A percentile compares a stretch with the other conserved stretches of the same genome.
phyloP scores from a whole-genome alignment of 2,797 vertebrate genomes.

The Acomys russatus region DNA sequence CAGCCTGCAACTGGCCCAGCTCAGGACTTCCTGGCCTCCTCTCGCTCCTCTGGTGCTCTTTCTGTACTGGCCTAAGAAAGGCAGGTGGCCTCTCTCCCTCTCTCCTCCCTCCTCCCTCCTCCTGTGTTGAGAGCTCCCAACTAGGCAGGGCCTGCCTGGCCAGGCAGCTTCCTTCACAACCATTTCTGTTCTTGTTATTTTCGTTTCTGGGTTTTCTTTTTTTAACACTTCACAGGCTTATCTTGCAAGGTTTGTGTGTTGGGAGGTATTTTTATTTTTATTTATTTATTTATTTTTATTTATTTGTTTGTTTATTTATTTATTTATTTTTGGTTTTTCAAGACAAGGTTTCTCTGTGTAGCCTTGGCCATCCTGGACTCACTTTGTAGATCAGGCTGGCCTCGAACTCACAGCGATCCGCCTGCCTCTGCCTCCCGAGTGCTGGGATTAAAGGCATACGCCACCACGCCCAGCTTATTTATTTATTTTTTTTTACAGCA shows the following conservation, averaged over 20 bases:
- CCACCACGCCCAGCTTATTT: too few relatives aligned
- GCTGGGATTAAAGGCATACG: too few relatives aligned
- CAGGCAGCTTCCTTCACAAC: slow-evolving; percentile 79
- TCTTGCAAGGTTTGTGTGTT: slow-evolving; percentile 57
- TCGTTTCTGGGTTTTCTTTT: slow-evolving; percentile 78
- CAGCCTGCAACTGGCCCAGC: slow-evolving; percentile 74
- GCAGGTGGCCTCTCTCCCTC: not conserved
- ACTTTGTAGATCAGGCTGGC: too few relatives aligned
- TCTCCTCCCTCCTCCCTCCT: slow-evolving; percentile 64
- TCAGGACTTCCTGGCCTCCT: slow-evolving; percentile 77
- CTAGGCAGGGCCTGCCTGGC: slow-evolving; percentile 79
- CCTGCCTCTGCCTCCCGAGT: too few relatives aligned
- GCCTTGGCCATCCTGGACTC: too few relatives aligned
- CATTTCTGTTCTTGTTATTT: slow-evolving; percentile 74
- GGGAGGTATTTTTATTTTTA: not conserved
- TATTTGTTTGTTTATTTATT: too few relatives aligned
- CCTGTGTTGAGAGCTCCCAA: slow-evolving; percentile 81
- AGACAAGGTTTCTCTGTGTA: too few relatives aligned
- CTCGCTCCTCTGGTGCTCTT: slow-evolving; percentile 52
- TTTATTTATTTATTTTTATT: too few relatives aligned
- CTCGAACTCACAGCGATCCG: too few relatives aligned
- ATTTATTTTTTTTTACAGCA: not conserved
- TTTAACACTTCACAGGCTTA: slow-evolving; percentile 79
- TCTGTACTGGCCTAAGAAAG: not conserved
- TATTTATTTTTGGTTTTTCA: too few relatives aligned